phyloP scores from a whole-genome alignment of 2,113 vertebrate species.

The Gnathonemus echidnorhynchus region DNA sequence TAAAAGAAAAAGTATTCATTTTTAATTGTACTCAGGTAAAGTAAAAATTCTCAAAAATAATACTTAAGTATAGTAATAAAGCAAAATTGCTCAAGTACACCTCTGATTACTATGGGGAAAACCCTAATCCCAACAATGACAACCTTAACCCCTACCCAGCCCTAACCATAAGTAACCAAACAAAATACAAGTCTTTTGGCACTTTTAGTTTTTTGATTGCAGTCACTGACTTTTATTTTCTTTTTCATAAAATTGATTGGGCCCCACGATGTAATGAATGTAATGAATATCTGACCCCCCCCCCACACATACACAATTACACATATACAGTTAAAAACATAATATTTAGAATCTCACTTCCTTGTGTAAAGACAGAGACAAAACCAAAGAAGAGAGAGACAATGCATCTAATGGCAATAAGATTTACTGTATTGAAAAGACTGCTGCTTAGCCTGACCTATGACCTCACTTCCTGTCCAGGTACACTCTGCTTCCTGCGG shows the following conservation, averaged over 20 bases:
- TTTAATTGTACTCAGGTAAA: too few species aligned
- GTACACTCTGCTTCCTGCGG: conserved; percentile 64
- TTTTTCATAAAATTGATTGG: too few species aligned
- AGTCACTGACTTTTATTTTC: not conserved
- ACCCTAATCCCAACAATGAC: too few species aligned
- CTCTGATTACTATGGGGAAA: too few species aligned
- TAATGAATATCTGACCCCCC: not conserved
- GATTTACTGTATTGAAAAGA: not conserved
- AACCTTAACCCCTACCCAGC: too few species aligned
- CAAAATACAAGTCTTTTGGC: too few species aligned
- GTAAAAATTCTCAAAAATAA: too few species aligned
- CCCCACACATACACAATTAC: not conserved
- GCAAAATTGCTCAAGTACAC: too few species aligned
- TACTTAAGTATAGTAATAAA: too few species aligned
- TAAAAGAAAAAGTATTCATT: too few species aligned
- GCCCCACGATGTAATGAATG: not conserved
- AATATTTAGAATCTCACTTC: not conserved
- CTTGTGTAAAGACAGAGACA: not conserved
- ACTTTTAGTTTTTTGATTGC: too few species aligned
- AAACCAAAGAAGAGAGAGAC: not conserved
- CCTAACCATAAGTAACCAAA: too few species aligned
- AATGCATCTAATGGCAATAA: not conserved
- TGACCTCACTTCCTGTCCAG: conserved; percentile 33
- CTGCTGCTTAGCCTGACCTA: not conserved
- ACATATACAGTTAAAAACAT: not conserved